These are phyloP conservation scores for Drosophila prosaltans DNA, from an alignment of 1,140 invertebrate species.

Conservation along the genomic window DNA sequence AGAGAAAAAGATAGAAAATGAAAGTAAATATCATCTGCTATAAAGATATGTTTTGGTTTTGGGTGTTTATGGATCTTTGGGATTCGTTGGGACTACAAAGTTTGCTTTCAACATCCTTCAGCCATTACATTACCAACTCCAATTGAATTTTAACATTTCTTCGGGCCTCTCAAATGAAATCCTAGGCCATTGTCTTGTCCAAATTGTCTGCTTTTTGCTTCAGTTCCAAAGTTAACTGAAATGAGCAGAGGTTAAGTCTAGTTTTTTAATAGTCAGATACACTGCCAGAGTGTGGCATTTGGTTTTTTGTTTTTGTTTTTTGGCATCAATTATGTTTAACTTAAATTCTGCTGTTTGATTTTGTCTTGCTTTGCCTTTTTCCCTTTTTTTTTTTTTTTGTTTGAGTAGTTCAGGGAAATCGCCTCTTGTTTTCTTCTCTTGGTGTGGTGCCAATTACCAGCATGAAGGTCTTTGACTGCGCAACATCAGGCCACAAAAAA, in stretches of 20 bases:
- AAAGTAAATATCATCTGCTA: too few relatives aligned
- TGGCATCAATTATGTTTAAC: slow-evolving; percentile 71
- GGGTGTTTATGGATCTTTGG: too few relatives aligned
- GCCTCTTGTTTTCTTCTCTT: slow-evolving; percentile 35
- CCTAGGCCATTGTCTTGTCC: slow-evolving; percentile 41
- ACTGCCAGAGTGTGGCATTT: slow-evolving; percentile 14
- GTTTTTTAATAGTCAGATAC: slow-evolving; percentile 14
- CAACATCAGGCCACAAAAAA: slow-evolving; percentile 51
- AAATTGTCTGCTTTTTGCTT: slow-evolving; percentile 15
- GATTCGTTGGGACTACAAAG: too few relatives aligned
- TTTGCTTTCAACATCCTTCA: not conserved
- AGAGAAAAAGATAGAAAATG: too few relatives aligned
- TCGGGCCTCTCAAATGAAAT: not conserved
- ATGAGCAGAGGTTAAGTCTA: slow-evolving; percentile 40
- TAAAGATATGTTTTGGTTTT: too few relatives aligned
- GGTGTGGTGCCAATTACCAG: slow-evolving; percentile 67
- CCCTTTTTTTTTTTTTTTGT: slow-evolving; percentile 21
- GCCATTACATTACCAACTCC: not conserved
- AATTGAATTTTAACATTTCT: not conserved
- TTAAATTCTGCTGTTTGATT: slow-evolving; percentile 47
- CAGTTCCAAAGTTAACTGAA: slow-evolving; percentile 9
- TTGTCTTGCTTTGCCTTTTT: slow-evolving; percentile 45
- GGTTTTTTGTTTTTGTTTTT: slow-evolving; percentile 35
- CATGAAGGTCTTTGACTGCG: slow-evolving; percentile 81
- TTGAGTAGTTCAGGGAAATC: slow-evolving; percentile 40